phyloP scores from a whole-genome alignment of 2,113 vertebrate genomes.

The Octodon degus region DNA sequence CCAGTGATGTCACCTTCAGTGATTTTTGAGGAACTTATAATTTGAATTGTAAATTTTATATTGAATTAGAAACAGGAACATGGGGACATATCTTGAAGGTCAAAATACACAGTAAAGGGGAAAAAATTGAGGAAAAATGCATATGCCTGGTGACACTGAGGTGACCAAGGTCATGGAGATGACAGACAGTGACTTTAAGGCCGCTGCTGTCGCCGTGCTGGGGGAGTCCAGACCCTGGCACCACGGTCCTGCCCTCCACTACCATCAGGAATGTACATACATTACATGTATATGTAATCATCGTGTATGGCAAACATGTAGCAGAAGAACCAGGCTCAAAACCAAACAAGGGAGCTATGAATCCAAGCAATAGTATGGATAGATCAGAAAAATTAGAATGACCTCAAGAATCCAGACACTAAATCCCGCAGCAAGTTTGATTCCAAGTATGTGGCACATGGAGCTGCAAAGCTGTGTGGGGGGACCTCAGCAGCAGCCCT shows the following conservation, averaged over 20 bases:
- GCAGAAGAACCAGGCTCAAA: neutral
- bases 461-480: neutral
- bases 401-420: neutral
- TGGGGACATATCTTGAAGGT: neutral
- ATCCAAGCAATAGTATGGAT: neutral
- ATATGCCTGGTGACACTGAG: neutral
- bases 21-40: no score
- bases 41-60: no score
- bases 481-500: neutral
- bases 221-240: neutral
- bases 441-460: neutral
- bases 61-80: neutral
- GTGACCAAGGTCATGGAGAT: neutral
- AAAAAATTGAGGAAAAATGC: neutral
- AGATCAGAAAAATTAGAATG: neutral
- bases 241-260: no score
- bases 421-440: neutral
- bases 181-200: neutral
- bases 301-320: neutral
- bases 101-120: neutral
- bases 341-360: neutral
- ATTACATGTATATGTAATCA: neutral
- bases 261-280: no score
- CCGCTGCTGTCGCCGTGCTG: neutral
- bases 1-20: no score